A percentile compares a stretch with the other conserved stretches of the same genome.
These are phyloP conservation scores for Jaculus jaculus DNA, from an alignment of 2,113 vertebrate genomes.

Conservation along the genomic window DNA sequence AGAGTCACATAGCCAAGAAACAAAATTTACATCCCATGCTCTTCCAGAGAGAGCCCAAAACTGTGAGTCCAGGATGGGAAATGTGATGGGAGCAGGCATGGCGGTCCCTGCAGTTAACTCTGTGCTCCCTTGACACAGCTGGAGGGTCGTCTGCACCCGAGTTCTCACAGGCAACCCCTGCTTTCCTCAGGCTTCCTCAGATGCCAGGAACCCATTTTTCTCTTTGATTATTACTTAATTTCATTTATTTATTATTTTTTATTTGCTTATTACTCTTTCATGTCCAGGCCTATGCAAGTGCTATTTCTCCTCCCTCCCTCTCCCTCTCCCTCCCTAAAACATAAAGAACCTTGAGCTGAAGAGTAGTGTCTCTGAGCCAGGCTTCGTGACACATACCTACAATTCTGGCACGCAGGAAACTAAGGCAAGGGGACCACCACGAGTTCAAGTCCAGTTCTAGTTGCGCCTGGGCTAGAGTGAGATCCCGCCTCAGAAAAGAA, in stretches of 20 bases:
- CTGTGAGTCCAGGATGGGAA: background rate
- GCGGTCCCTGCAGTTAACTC: background rate
- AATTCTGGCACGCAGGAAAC: too few species aligned
- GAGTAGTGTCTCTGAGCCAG: too few species aligned
- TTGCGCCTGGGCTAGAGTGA: too few species aligned
- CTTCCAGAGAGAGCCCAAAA: background rate
- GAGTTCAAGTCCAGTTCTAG: too few species aligned
- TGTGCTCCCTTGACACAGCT: background rate
- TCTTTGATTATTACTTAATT: too few species aligned
- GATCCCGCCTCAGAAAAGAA: too few species aligned
- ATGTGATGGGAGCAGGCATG: background rate
- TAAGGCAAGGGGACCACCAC: too few species aligned
- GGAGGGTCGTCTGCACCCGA: background rate
- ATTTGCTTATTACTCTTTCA: background rate
- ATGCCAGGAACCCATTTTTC: background rate
- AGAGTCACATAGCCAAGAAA: background rate
- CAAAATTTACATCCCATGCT: background rate
- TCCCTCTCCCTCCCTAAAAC: background rate
- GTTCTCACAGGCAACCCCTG: background rate
- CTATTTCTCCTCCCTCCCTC: background rate
- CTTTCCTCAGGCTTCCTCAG: background rate
- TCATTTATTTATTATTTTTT: too few species aligned
- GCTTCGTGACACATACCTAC: too few species aligned
- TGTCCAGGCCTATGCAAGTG: background rate
- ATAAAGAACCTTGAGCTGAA: too few species aligned